Evolutionary conservation across 2,113 vertebrate species (phyloP), one percentile per base, ranked within the genome.

Genomic region (Silurus asotus): DNA sequence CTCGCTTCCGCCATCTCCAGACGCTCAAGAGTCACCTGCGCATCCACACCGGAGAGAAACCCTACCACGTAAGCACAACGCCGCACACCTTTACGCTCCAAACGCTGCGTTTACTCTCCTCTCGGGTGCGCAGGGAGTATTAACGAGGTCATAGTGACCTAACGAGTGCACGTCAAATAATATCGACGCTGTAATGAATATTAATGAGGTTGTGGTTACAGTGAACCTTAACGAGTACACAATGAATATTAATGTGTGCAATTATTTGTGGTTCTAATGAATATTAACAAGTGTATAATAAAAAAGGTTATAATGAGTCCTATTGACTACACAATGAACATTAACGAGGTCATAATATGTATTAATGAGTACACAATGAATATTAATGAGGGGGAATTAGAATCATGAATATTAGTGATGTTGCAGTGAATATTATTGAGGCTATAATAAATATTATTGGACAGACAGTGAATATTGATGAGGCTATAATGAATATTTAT

Each of bases 41-140:
- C 74, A 99, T 99, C 92, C 98, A 99, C 89, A 99, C 98, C 0
- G 98, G 98, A 92, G 98, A 99, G 91, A 99, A 99, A 92, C 98
- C 98, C 0, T 99, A 99, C 92, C 98, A 99, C 95, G 98, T 99
- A 95, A 91, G 97, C 92, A 13, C 70, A 72, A 58, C 62, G 11
- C 74, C 84, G 8, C 23, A 14, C 51, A 4, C 37, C 0, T 1
- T 64, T 0, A 62, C 37, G 6, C 6, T 11, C 4, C 19, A 19
- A 3, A 25, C 8, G 14, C 56, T 28, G 64, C 64, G 8, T 45
- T 37, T 70, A 37, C 37, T 37, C 3, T 37, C 37, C 3, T 37
- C 2, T 37, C 37, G 2, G 37, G 37, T 37, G 37, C 37, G 2
- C 37, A 37, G 37, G 37, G 37, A 37, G 37, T 37, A 37, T 37